Evolutionary conservation across 2,797 vertebrate species (phyloP).

Genomic region (Lemur catta): DNA sequence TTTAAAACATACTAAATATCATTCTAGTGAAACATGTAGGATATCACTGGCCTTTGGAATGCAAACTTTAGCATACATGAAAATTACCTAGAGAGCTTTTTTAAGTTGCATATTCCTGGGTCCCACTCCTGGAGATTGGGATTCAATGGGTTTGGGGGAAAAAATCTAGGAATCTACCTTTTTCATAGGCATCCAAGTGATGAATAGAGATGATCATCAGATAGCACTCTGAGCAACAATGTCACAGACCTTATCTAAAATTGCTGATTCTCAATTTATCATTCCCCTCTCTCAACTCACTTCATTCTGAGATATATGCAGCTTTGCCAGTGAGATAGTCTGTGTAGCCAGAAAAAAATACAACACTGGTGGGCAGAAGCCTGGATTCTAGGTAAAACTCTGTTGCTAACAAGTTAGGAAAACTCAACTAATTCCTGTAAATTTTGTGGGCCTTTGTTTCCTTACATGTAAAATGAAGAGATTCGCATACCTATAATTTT

Average conservation of each 20-base stretch:
- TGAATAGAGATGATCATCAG: not conserved
- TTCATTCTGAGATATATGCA: not conserved
- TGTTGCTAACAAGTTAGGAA: not conserved
- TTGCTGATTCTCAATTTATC: not conserved
- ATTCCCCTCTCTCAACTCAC: not conserved
- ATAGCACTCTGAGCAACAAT: not conserved
- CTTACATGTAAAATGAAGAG: not conserved
- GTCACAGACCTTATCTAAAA: not conserved
- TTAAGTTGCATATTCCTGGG: conserved; percentile 12
- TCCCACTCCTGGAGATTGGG: not conserved
- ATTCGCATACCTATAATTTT: conserved; percentile 22
- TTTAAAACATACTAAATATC: conserved; percentile 10
- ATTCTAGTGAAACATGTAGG: not conserved
- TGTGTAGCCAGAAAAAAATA: not conserved
- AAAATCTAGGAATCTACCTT: not conserved
- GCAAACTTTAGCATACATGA: not conserved
- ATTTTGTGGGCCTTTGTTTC: not conserved
- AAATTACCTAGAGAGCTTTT: conserved; percentile 19
- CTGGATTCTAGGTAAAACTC: not conserved
- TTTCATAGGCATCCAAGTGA: not conserved
- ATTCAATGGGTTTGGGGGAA: not conserved
- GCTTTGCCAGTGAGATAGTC: not conserved
- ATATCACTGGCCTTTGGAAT: not conserved
- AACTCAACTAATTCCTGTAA: not conserved
- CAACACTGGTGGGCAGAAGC: not conserved